Evolutionary conservation across 2,888 invertebrate genomes (phyloP).

Genomic region (Zeuzera pyrina): DNA sequence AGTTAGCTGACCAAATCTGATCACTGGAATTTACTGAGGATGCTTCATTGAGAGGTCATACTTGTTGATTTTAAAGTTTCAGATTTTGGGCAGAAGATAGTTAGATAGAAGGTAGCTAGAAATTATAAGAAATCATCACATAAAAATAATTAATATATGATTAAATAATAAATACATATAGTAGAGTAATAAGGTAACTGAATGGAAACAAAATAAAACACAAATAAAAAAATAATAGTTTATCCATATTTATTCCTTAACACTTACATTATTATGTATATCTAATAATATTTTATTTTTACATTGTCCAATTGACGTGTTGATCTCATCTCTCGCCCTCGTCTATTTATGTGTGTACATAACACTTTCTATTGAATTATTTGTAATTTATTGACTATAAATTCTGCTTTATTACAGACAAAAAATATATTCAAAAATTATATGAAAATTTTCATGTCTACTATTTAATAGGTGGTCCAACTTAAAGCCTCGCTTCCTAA

Average conservation of each 20-base stretch:
- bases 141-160: background rate
- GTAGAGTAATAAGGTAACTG: background rate
- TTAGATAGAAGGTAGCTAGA: background rate
- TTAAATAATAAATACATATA: background rate
- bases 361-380: too few species aligned
- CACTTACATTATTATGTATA: constrained; percentile 63
- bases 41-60: too few species aligned
- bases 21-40: too few species aligned
- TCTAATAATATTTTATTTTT: constrained; percentile 63
- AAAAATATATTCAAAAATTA: constrained; percentile 20
- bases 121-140: constrained; percentile 9
- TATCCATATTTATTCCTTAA: constrained; percentile 72
- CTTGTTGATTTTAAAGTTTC: too few species aligned
- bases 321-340: constrained; percentile 47
- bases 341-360: constrained; percentile 37
- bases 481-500: constrained; percentile 40
- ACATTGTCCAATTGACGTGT: constrained; percentile 61
- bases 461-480: constrained; percentile 41
- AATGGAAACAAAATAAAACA: constrained; percentile 44
- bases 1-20: too few species aligned
- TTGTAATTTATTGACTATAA: too few species aligned
- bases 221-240: constrained; percentile 62
- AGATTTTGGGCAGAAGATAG: too few species aligned
- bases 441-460: constrained; percentile 20
- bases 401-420: constrained; percentile 16